Percentiles rank a stretch among this genome's conserved stretches.
phyloP scores from a whole-genome alignment of 2,888 invertebrate genomes.

The Eustalomyia histrio region DNA sequence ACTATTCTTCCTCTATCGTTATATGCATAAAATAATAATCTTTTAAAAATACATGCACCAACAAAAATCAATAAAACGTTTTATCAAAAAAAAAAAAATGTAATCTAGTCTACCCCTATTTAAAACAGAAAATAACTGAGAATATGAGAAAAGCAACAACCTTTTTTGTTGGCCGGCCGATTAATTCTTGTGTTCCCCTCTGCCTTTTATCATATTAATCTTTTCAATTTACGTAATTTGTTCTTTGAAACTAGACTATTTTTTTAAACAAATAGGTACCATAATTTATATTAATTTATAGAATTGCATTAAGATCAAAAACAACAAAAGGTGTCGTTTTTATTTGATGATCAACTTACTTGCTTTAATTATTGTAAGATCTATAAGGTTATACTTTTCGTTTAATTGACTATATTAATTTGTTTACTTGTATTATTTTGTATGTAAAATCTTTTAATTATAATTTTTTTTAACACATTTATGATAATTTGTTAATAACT shows the following conservation, averaged over 20 bases:
- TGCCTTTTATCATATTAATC: background rate
- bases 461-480: conserved; percentile 23
- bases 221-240: conserved; percentile 40
- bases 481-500: background rate
- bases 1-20: no score
- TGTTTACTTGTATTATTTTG: background rate
- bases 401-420: conserved; percentile 30
- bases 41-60: background rate
- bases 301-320: conserved; percentile 13
- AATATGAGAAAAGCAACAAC: background rate
- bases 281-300: conserved; percentile 33
- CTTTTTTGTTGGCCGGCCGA: background rate
- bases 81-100: background rate
- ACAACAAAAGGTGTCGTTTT: background rate
- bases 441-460: background rate
- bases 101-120: background rate
- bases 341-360: conserved; percentile 33
- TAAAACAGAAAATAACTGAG: background rate
- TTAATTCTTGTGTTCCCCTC: background rate
- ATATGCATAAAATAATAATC: no score
- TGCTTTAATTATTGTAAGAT: conserved; percentile 2
- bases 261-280: background rate
- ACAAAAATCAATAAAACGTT: background rate
- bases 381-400: conserved; percentile 8
- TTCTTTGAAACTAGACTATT: conserved; percentile 1